Base-by-base conservation (phyloP, 2,113 vertebrate genomes). In the Caranx ignobilis region DNA sequence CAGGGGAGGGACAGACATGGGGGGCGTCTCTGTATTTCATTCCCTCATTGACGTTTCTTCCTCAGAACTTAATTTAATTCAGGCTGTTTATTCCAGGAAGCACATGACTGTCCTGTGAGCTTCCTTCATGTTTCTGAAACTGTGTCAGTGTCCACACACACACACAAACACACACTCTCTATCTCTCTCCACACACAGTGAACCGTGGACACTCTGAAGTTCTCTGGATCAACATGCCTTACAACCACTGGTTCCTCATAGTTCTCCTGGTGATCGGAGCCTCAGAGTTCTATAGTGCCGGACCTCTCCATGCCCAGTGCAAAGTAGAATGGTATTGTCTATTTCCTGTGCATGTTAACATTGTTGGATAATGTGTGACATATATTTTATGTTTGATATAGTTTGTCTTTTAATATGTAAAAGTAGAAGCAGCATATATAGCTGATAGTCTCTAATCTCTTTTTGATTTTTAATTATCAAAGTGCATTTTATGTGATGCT, bases 231-330 rank as follows among this genome's bases (percentile, higher is more conserved):
- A 71, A 12, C 16, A 94, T 94, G 91, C 43, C 32, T 61, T 43
- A 68, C 12, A 21, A 32, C 2, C 39, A 5, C 11, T 89, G 77
- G 77, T 15, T 92, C 6, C 1, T 91, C 6, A 56, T 55, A 1
- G 54, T 74, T 39, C 10, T 91, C 19, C 37, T 94, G 26, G 48
- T 62, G 11, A 32, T 75, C 6, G 80, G 75, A 11, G 57, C 86
- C 11, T 71, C 65, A 57, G 48, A 52, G 4, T 55, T 87, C 2
- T 83, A 88, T 19, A 35, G 26, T 9, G 79, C 90, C 1, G 93
- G 94, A 57, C 94, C 94, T n/a, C 84, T 95, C 3, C 95, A 95
- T 63, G 94, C 95, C 18, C 92, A 95, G 66, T 95, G 95, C 88
- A 94, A 93, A 89, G 94, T 95, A 18, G 84, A 94, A 76, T 95